Evolutionary conservation across 2,888 invertebrate species (phyloP), one percentile per base, ranked within the genome.

Genomic region (Horisme vitalbata): DNA sequence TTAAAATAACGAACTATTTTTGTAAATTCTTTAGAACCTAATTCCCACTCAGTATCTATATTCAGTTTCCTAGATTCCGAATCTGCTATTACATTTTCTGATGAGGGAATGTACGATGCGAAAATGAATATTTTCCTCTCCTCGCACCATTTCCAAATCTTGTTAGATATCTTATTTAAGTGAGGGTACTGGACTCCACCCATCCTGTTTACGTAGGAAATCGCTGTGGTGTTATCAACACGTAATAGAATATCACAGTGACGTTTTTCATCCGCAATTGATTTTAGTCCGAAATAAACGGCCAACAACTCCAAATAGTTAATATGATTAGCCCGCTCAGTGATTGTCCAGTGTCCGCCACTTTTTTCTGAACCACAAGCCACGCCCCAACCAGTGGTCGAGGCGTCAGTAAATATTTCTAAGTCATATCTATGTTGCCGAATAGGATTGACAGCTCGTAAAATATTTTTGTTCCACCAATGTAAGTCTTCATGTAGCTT

Each of bases 151-250:
- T 38, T 27, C 48, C 52, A 48, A 5, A 45, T 9, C 2, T 15
- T 0, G 11, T 21, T n/a, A 0, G 41, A 13, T 0, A 52, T 2
- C 0, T 28, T 0, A 0, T 18, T 52, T 0, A 51, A 14, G 7
- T 51, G 45, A 6, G 36, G 37, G 9, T 15, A 45, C 5, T 39
- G 48, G 1, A 48, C 18, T 0, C 52, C 45, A n/a, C n/a, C n/a
- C n/a, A n/a, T n/a, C n/a, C n/a, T n/a, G n/a, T n/a, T n/a, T n/a
- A n/a, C n/a, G n/a, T 44, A 55, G 2, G 26, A 6, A 8, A 49
- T 34, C 7, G 52, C 49, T 1, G 55, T 52, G 2, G 41, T 45
- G 21, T 55, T 55, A 7, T 55, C 50, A 6, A 54, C 20, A 1
- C 50, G 14, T 2, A 54, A 20, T 6, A 51, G 24, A 14, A 55